phyloP scores from a whole-genome alignment of 1,140 invertebrate species.

The Saccostrea cuccullata region DNA sequence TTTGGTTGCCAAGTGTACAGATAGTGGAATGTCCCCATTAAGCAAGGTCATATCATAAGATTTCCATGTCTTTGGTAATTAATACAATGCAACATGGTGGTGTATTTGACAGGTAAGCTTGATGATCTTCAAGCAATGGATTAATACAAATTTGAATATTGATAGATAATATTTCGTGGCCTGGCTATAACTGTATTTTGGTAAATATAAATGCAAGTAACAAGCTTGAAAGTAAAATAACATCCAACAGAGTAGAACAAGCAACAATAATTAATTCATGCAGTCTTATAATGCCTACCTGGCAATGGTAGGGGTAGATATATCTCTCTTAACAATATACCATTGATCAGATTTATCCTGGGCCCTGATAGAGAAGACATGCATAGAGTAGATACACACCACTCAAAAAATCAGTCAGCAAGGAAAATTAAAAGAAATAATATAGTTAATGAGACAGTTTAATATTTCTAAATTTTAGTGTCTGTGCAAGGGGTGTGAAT shows the following conservation, averaged over 20 bases:
- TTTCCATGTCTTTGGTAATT: too few species aligned
- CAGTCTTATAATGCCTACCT: background rate
- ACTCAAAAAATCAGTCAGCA: background rate
- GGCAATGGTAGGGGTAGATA: background rate
- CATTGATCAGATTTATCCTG: background rate
- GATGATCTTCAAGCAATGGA: too few species aligned
- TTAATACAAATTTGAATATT: too few species aligned
- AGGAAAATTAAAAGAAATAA: background rate
- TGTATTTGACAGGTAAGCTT: too few species aligned
- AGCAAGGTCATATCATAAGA: too few species aligned
- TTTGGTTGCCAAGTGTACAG: too few species aligned
- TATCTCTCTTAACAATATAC: conserved; percentile 30
- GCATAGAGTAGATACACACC: background rate
- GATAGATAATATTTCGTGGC: too few species aligned
- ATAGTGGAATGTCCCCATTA: too few species aligned
- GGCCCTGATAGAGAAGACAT: background rate
- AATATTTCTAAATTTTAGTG: background rate
- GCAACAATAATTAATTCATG: background rate
- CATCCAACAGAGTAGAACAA: background rate
- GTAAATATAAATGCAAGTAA: too few species aligned
- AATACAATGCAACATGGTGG: too few species aligned
- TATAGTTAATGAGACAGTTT: background rate
- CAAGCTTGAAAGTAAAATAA: background rate
- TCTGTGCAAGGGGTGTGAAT: background rate
- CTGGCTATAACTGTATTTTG: too few species aligned